Conservation (phyloP, 2,888 invertebrate genomes). For the Tuta absoluta region DNA sequence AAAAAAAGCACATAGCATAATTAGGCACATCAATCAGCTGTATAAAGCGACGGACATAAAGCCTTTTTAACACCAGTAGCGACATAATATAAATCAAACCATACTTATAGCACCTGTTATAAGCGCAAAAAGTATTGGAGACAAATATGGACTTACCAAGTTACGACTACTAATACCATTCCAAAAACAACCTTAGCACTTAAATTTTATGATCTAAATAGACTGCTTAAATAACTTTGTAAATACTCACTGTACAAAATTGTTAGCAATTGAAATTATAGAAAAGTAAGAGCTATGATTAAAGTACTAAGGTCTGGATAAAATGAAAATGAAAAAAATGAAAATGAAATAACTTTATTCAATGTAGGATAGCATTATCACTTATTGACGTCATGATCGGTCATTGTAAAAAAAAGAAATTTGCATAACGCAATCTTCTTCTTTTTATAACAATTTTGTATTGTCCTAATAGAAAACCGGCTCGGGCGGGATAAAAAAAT, state of each 20-base stretch:
- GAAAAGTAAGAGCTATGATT: not conserved
- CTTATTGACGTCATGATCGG: too few relatives aligned
- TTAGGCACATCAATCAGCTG: constrained; percentile 5
- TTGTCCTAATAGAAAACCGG: too few relatives aligned
- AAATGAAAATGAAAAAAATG: too few relatives aligned
- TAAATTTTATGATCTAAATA: not conserved
- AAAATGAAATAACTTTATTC: too few relatives aligned
- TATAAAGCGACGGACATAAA: not conserved
- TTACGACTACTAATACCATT: constrained; percentile 2
- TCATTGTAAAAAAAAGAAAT: too few relatives aligned
- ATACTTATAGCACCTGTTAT: not conserved
- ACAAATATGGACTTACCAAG: constrained; percentile 6
- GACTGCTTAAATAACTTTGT: not conserved
- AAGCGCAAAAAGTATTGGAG: not conserved
- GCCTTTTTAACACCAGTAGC: constrained; percentile 16
- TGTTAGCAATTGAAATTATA: not conserved
- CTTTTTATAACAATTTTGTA: too few relatives aligned
- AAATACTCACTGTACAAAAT: not conserved
- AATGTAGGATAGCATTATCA: too few relatives aligned
- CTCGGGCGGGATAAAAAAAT: too few relatives aligned
- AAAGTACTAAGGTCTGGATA: constrained; percentile 5
- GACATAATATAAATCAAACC: constrained; percentile 12
- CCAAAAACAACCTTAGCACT: not conserved
- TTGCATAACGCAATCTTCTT: too few relatives aligned
- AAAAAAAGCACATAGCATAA: not conserved